A percentile compares a stretch with the other conserved stretches of the same genome.
Conservation (phyloP, 2,888 invertebrate species). For the Esperia sulphurella region DNA sequence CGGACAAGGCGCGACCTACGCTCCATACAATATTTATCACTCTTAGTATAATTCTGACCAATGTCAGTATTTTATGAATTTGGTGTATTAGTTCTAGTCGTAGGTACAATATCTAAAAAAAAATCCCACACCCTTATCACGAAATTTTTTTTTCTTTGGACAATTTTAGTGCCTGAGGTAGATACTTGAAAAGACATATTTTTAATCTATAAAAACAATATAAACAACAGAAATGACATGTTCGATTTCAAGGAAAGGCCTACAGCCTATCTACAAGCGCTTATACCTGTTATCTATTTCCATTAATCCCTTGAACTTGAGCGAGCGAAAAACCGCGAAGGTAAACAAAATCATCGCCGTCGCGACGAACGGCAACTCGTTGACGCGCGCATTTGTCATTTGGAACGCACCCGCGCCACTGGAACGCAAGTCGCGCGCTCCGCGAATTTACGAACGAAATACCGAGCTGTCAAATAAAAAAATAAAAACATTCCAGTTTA, state of each 20-base stretch:
- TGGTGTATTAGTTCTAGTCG: no score
- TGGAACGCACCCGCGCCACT: conserved; percentile 52
- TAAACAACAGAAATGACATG: background rate
- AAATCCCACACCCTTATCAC: no score
- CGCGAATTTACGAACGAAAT: conserved; percentile 43
- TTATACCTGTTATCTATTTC: background rate
- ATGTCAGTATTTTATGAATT: no score
- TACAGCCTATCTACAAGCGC: conserved; percentile 8
- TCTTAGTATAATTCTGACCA: no score
- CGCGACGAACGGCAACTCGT: conserved; percentile 27
- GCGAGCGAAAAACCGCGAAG: conserved; percentile 34
- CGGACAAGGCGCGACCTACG: no score
- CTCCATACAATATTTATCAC: no score
- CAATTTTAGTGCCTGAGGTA: no score
- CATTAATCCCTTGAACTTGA: conserved; percentile 72
- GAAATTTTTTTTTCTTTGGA: no score
- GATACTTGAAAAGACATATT: no score
- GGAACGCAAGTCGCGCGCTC: conserved; percentile 42
- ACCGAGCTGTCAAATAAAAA: conserved; percentile 32
- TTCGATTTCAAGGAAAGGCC: background rate
- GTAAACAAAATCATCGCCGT: conserved; percentile 52
- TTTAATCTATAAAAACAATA: no score
- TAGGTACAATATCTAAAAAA: no score
- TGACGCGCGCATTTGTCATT: conserved; percentile 72
- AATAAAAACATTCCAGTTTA: conserved; percentile 19